A percentile compares a stretch with the other conserved stretches of the same genome.
These are phyloP conservation scores for Crenichthys baileyi DNA, from an alignment of 2,797 vertebrate genomes.

Conservation along the genomic window DNA sequence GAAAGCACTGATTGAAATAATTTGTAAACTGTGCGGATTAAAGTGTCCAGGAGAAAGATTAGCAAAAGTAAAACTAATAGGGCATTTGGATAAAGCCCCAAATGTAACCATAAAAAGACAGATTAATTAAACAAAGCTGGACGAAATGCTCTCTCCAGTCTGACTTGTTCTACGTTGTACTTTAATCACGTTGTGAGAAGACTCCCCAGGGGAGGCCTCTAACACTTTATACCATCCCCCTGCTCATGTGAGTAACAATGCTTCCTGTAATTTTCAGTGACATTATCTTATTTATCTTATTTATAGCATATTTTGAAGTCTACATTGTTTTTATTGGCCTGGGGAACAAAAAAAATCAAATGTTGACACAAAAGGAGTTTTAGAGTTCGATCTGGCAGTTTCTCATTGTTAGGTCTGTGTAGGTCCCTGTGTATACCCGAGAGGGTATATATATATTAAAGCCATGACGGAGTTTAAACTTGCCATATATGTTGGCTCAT, in stretches of 20 bases:
- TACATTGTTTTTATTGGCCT: constrained; percentile 35
- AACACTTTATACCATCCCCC: constrained; percentile 16
- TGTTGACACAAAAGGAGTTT: constrained; percentile 15
- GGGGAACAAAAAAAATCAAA: constrained; percentile 24
- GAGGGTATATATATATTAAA: no score
- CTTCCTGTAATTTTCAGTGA: constrained; percentile 27
- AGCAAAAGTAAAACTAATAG: constrained; percentile 18
- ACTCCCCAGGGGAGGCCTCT: background rate
- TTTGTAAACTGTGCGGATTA: constrained; percentile 13
- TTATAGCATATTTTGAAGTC: constrained; percentile 23
- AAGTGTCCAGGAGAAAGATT: constrained; percentile 18
- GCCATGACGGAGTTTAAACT: no score
- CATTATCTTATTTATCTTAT: constrained; percentile 14
- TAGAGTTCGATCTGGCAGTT: constrained; percentile 24
- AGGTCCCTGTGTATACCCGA: no score
- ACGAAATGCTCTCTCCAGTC: background rate
- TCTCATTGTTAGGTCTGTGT: background rate
- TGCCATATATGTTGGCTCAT: no score
- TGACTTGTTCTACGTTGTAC: constrained; percentile 3
- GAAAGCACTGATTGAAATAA: constrained; percentile 20
- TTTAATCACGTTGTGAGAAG: constrained; percentile 15
- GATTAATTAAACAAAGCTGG: constrained; percentile 20
- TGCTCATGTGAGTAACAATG: constrained; percentile 1
- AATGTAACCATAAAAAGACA: constrained; percentile 3
- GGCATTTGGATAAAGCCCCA: constrained; percentile 7